Base-by-base conservation (phyloP, 2,888 invertebrate genomes). In the Rhagium mordax region DNA sequence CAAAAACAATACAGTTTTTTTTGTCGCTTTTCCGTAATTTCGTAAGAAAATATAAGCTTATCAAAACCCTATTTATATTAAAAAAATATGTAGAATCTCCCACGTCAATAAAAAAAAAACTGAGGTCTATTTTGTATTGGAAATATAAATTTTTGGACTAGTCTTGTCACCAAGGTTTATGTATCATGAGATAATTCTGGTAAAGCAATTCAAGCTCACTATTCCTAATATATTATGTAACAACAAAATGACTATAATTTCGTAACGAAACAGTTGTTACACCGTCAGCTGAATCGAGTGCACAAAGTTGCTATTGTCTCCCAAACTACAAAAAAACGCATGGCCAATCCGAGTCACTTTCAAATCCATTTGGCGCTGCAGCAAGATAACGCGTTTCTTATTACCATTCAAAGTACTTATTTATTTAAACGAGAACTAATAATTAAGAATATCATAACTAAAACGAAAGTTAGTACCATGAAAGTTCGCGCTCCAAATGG, bases 271-370 rank as follows among this genome's bases (percentile, higher is more conserved):
- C 21, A 24, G 33, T n/a, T 65, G 16, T 18, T 18, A 29, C 8
- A 67, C 62, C 61, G 65, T 21, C 51, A 51, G 18, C 57, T 59
- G 3, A n/a, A n/a, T 41, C 4, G 41, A 41, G 62, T 62, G 60
- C 68, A 72, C 71, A 75, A 75, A 75, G 72, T 64, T 75, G 75
- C 68, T 65, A 75, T 70, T 59, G 49, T 66, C 60, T 68, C n/a
- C 7, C 7, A 33, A 18, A 10, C 15, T 59, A 24, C 5, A 59
- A 33, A 59, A 29, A 33, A 59, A 24, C 1, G 8, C 3, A 4
- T 33, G 18, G n/a, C n/a, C 3, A 24, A 6, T 16, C 33, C 18
- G 15, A 33, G 10, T 33, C 5, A n/a, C 55, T 55, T 33, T 59
- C 57, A 33, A 59, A 59, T 59, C 8, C 29, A 18, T 18, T 24